A percentile compares a stretch with the other conserved stretches of the same genome.
phyloP scores from a whole-genome alignment of 2,797 vertebrate species.

The Microchirus variegatus region DNA sequence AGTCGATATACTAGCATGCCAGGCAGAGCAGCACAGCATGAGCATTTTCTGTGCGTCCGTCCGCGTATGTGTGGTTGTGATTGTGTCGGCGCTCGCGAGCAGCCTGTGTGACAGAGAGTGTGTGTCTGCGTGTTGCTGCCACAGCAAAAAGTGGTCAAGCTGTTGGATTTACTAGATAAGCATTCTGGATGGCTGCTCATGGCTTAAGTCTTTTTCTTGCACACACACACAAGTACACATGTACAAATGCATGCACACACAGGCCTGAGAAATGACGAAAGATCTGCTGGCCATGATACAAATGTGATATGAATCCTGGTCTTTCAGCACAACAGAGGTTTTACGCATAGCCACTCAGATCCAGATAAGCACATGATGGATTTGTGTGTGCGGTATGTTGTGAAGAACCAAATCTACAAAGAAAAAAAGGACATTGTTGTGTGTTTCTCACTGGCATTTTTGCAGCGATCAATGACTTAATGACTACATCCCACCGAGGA shows the following conservation, averaged over 20 bases:
- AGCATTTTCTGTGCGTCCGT: constrained; percentile 11
- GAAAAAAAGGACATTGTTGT: too few relatives aligned
- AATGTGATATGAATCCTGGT: constrained; percentile 55
- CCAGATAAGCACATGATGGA: constrained; percentile 53
- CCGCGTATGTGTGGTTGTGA: constrained; percentile 1
- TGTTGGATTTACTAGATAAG: constrained; percentile 75
- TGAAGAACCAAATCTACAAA: not conserved
- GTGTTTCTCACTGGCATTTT: too few relatives aligned
- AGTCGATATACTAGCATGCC: constrained; percentile 39
- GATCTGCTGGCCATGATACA: constrained; percentile 53
- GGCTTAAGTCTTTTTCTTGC: constrained; percentile 45
- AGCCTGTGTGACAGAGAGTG: constrained; percentile 16
- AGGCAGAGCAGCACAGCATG: constrained; percentile 8
- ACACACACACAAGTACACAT: not conserved
- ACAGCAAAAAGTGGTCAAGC: constrained; percentile 69
- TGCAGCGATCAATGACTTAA: too few relatives aligned
- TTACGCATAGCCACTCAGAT: constrained; percentile 54
- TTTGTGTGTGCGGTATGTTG: constrained; percentile 29
- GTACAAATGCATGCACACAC: constrained; percentile 5
- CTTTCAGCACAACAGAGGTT: constrained; percentile 61
- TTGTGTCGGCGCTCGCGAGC: constrained; percentile 14
- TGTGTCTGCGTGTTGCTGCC: constrained; percentile 54
- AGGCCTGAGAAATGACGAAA: constrained; percentile 45
- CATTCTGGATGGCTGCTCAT: constrained; percentile 69
- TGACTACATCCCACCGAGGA: too few relatives aligned